Evolutionary conservation across 2,888 invertebrate species (phyloP).

Genomic region (Caenorhabditis sp.): DNA sequence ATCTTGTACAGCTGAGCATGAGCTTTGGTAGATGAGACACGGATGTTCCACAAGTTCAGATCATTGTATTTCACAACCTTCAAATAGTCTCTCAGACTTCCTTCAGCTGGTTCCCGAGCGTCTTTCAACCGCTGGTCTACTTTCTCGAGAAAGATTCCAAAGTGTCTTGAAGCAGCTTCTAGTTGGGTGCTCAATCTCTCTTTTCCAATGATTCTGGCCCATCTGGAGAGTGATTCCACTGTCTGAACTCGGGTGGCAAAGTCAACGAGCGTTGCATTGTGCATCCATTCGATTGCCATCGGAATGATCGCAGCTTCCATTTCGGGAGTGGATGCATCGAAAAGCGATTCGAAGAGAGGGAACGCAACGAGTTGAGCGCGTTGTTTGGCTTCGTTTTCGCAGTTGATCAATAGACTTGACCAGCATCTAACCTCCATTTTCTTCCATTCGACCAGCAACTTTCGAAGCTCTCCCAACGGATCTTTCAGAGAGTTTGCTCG

Average conservation of each 20-base stretch:
- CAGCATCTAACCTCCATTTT: constrained; percentile 85
- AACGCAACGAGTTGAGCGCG: constrained; percentile 75
- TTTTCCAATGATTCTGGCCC: constrained; percentile 59
- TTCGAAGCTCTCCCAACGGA: constrained; percentile 89
- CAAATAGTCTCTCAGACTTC: constrained; percentile 92
- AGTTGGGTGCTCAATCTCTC: constrained; percentile 60
- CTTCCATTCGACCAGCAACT: constrained; percentile 93
- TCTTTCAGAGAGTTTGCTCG: constrained; percentile 88
- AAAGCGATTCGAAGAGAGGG: constrained; percentile 77
- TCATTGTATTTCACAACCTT: constrained; percentile 97
- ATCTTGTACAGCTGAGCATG: constrained; percentile 84
- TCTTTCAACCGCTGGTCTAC: constrained; percentile 82
- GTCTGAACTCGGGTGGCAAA: constrained; percentile 90
- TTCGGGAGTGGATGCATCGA: constrained; percentile 58
- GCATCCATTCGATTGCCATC: constrained; percentile 86
- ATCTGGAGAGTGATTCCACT: constrained; percentile 85
- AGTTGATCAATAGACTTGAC: constrained; percentile 70
- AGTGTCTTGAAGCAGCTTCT: constrained; percentile 88
- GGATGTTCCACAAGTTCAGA: constrained; percentile 94
- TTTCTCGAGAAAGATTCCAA: constrained; percentile 88
- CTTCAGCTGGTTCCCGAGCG: constrained; percentile 91
- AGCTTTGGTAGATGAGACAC: constrained; percentile 87
- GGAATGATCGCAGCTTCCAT: constrained; percentile 69
- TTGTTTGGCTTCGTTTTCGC: constrained; percentile 71
- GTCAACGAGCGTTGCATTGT: constrained; percentile 91